Evolutionary conservation across 2,888 invertebrate species (phyloP).

Genomic region (Drosophila dives): DNA sequence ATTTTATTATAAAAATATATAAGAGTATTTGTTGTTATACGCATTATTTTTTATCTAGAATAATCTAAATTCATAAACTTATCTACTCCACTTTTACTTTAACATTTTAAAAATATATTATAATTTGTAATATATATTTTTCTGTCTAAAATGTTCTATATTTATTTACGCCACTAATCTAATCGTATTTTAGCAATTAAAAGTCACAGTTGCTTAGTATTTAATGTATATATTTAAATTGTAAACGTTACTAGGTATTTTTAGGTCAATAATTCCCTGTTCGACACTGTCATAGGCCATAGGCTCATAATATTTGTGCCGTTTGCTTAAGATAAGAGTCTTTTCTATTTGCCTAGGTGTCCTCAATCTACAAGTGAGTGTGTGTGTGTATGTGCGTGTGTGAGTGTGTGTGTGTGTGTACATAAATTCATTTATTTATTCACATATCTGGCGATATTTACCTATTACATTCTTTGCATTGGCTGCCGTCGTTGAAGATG

Average conservation of each 20-base stretch:
- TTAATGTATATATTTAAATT: too few species aligned
- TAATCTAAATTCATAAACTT: too few species aligned
- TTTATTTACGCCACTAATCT: neutral
- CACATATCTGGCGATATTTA: constrained; percentile 53
- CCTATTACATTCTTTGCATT: constrained; percentile 54
- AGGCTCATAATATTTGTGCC: constrained; percentile 6
- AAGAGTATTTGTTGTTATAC: too few species aligned
- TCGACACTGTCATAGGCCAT: neutral
- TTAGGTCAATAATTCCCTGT: neutral
- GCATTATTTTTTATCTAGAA: too few species aligned
- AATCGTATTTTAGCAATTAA: neutral
- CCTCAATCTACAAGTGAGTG: constrained; percentile 10
- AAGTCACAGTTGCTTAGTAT: neutral
- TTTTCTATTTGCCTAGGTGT: constrained; percentile 51
- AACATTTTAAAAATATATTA: neutral
- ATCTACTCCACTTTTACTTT: neutral
- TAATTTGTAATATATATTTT: neutral
- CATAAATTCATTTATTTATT: constrained; percentile 32
- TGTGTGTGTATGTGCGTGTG: neutral
- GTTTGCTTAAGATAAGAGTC: constrained; percentile 61
- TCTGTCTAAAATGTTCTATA: accelerated
- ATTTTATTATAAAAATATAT: too few species aligned
- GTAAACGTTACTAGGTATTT: neutral
- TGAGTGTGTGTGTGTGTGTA: neutral
- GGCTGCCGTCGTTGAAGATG: constrained; percentile 43